Evolutionary conservation across 2,888 invertebrate genomes (phyloP).

Genomic region (Uloborus plumipes): DNA sequence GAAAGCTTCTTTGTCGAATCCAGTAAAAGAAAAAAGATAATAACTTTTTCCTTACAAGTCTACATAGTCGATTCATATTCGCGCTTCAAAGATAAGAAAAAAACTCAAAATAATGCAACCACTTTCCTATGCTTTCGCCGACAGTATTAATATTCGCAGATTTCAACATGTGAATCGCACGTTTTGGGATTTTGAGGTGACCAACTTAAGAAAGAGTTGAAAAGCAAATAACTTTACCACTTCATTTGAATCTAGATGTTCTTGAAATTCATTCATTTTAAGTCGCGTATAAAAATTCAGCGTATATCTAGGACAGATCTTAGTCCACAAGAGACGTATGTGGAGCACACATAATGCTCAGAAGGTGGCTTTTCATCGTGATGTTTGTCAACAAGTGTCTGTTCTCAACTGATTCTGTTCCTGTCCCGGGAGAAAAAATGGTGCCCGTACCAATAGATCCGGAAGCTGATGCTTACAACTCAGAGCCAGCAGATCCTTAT

Average conservation of each 20-base stretch:
- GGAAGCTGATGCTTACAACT: not conserved
- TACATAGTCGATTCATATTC: no score
- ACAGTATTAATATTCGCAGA: no score
- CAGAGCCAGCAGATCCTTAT: conserved; percentile 27
- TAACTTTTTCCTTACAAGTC: no score
- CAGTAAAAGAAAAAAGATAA: no score
- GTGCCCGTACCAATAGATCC: conserved; percentile 3
- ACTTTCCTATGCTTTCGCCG: no score
- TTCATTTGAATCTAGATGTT: not conserved
- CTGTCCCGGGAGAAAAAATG: not conserved
- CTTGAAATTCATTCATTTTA: not conserved
- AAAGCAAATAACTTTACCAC: conserved; percentile 24
- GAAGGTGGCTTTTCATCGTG: not conserved
- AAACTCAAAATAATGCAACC: no score
- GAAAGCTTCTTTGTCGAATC: no score
- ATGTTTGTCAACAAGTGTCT: no score
- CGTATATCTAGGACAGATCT: not conserved
- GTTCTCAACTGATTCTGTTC: not conserved
- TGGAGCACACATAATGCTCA: no score
- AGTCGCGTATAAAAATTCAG: conserved; percentile 2
- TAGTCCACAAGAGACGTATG: no score
- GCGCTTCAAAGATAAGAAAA: no score
- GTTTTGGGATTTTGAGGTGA: conserved; percentile 21
- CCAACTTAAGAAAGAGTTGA: conserved; percentile 20
- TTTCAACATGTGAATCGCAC: conserved; percentile 4